A percentile compares a stretch with the other conserved stretches of the same genome.
phyloP scores from a whole-genome alignment of 2,888 invertebrate species.

The Cosmorhoe ocellata region DNA sequence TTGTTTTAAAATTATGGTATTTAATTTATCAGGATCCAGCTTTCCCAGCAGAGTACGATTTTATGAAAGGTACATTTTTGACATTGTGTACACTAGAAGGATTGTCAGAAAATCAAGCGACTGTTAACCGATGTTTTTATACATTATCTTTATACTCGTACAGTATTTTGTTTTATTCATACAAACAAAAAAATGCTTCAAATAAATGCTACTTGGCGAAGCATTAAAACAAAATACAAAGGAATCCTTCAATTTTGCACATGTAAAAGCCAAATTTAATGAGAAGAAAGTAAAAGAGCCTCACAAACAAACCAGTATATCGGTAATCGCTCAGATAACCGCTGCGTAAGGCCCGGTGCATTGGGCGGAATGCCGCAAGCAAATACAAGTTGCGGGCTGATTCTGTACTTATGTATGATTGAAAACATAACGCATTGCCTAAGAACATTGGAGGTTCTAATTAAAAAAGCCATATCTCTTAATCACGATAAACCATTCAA shows the following conservation, averaged over 20 bases:
- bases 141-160: too few species aligned
- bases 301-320: constrained; percentile 38
- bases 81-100: too few species aligned
- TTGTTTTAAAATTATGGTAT: background rate
- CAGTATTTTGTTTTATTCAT: too few species aligned
- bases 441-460: too few species aligned
- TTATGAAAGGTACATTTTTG: background rate
- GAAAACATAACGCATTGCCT: too few species aligned
- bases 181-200: background rate
- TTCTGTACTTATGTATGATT: too few species aligned
- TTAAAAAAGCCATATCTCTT: too few species aligned
- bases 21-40: background rate
- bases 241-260: background rate
- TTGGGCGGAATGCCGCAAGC: constrained; percentile 58
- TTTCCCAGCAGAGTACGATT: background rate
- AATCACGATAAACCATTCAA: too few species aligned
- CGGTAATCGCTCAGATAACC: constrained; percentile 43
- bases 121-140: too few species aligned
- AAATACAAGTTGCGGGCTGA: constrained; percentile 46
- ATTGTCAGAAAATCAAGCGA: too few species aligned
- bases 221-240: background rate
- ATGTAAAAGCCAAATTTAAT: background rate
- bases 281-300: constrained; percentile 17
- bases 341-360: constrained; percentile 47
- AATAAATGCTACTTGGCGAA: background rate